Evolutionary conservation across 2,113 vertebrate species (phyloP), one percentile per base, ranked within the genome.

Genomic region (Rhodinocichla rosea): DNA sequence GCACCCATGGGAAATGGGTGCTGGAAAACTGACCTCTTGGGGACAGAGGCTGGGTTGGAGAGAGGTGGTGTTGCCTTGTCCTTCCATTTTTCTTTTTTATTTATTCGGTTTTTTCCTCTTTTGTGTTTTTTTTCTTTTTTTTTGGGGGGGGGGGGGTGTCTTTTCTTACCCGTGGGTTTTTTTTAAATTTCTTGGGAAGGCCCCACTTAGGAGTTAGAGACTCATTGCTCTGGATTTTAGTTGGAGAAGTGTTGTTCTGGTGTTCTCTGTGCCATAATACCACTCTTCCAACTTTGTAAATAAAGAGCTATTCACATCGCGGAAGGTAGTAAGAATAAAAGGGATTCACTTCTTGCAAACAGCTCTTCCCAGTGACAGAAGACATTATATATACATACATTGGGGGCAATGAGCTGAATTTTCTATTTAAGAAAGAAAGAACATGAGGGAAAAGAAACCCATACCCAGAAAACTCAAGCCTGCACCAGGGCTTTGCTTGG

Each of bases 281-380:
- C 96, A 94, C 94, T 93, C 94, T 96, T 93, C 97, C 95, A 94
- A 96, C 96, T 95, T 95, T 95, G 97, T 97, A 97, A 98, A 98
- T 97, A 97, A 97, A 97, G 95, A 95, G 87, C 93, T 96, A 77
- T 74, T 93, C 96, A 95, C 92, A 94, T 44, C 91, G 63, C 55
- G 13, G 95, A 97, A 96, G 97, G 95, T 95, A 94, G 65, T 76
- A 64, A 92, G 95, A 94, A 87, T 97, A 90, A 97, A 96, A 96
- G 94, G 71, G 94, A 69, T 93, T 94, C 67, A n/a, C 90, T 69
- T 95, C 95, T 93, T 33, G 82, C 73, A 75, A 59, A 45, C 59
- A 77, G 75, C 59, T 49, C 69, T 94, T 96, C 83, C 83, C 55
- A 50, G 82, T 89, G 57, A 93, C 22, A 47, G 87, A 62, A 86